Conservation (phyloP, 2,797 vertebrate genomes). For the Squalus acanthias region DNA sequence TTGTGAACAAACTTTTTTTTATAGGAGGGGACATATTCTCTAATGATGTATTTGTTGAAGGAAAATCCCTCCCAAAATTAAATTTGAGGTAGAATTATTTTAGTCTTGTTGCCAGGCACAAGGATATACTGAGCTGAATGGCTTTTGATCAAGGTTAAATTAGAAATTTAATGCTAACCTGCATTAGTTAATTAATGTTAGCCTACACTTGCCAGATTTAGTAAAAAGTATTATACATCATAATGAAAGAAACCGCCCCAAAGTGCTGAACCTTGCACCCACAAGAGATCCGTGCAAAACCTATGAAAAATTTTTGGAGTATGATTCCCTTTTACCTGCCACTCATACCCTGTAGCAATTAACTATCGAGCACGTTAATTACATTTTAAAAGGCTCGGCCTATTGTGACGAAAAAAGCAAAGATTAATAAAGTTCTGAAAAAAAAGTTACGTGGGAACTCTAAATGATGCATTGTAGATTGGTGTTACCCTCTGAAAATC, state of each 20-base stretch:
- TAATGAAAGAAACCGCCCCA: conserved; percentile 10
- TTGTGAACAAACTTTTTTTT: background rate
- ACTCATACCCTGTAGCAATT: conserved; percentile 11
- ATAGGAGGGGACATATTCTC: background rate
- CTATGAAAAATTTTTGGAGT: background rate
- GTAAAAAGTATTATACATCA: conserved; percentile 32
- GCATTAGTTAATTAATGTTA: conserved; percentile 36
- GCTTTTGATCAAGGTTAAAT: conserved; percentile 27
- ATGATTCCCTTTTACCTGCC: conserved; percentile 23
- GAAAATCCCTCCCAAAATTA: background rate
- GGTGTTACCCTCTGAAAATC: background rate
- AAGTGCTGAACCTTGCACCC: background rate
- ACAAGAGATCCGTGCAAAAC: background rate
- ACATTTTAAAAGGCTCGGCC: background rate
- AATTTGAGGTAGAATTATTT: background rate
- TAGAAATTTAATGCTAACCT: conserved; percentile 32
- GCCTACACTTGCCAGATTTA: conserved; percentile 32
- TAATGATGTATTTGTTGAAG: background rate
- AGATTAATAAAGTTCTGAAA: conserved; percentile 17
- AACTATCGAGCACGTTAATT: background rate
- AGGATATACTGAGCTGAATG: background rate
- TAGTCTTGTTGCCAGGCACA: background rate
- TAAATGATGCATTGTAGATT: background rate
- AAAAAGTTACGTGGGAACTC: background rate
- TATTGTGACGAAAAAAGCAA: background rate